Base-by-base conservation (phyloP, 1,140 invertebrate species). In the Cherax quadricarinatus region DNA sequence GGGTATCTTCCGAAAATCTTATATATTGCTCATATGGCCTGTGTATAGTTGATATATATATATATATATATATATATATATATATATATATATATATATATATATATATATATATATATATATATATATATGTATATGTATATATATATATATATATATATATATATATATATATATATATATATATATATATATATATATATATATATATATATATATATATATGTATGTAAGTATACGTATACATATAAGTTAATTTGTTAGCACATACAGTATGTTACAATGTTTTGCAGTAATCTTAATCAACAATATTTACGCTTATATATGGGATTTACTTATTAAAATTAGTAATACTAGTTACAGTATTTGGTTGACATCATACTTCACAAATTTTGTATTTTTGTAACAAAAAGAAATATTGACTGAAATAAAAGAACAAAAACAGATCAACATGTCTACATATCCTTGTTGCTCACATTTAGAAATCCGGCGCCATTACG, bases 141-240 rank as follows among this genome's bases (percentile, higher is more conserved):
- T 41, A 41, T 41, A 41, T 41, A 41, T 41, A 41, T 41, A 41
- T 41, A 41, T 41, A 41, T 41, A 41, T 41, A 41, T 41, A 41
- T 41, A 41, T 41, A 41, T 41, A 41, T n/a, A n/a, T n/a, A 66
- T 18, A 21, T 18, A 66, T 16, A 66, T 66, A 18, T 16, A 60
- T 66, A 16, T 14, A 18, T 66, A 66, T 66, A 66, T 66, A 66
- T 66, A 66, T 66, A 66, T 66, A 66, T 66, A 66, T 66, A 66
- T 66, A 66, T 66, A 66, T 66, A 66, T 66, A 66, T 66, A 66
- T 66, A 66, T 66, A 66, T 66, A 66, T 66, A 66, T 66, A 66
- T 66, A 66, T 66, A 66, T 66, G 18, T 66, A 66, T 66, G 18
- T 66, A 66, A 16, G 18, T 66, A 66, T 66, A 66, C 18, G 18